Evolutionary conservation across 2,888 invertebrate genomes (phyloP), one percentile per base, ranked within the genome.

Genomic region (Automeris io): DNA sequence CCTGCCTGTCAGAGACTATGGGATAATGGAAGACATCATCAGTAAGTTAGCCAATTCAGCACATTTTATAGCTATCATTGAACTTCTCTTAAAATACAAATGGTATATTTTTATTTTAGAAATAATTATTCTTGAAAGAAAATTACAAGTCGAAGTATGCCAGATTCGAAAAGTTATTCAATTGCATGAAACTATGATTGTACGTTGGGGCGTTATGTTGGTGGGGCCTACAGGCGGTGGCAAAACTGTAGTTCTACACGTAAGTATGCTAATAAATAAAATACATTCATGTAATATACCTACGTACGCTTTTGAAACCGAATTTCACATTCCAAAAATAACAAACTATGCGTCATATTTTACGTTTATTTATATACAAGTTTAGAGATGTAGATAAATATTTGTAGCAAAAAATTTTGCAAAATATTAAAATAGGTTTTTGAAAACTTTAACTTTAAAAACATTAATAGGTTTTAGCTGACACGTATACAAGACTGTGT

Each of bases 211-310:
- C 2, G 96, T 96, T 1, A 96, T 97, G 96, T 75, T 95, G 45
- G 96, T 96, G 0, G 96, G 96, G 0, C 95, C 95, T 0, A 95
- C 96, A 0, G 96, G 95, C 0, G 92, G 95, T 2, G 96, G 96
- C 2, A 96, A 96, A 71, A 92, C 93, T 0, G 89, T 92, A 0
- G 90, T 94, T 5, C 87, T 96, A 37, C 87, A 89, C 52, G 93
- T 93, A 71, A 76, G 80, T 55, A 26, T n/a, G n/a, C n/a, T n/a
- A n/a, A n/a, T n/a, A n/a, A n/a, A n/a, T n/a, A n/a, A n/a, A n/a
- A n/a, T n/a, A n/a, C n/a, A n/a, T n/a, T n/a, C n/a, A n/a, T n/a
- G n/a, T n/a, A n/a, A n/a, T n/a, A n/a, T n/a, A n/a, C n/a, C n/a
- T n/a, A n/a, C n/a, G n/a, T n/a, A n/a, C n/a, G n/a, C n/a, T n/a